Base-by-base conservation (phyloP, 1,140 invertebrate species). In the Drosophila lacteicornis region DNA sequence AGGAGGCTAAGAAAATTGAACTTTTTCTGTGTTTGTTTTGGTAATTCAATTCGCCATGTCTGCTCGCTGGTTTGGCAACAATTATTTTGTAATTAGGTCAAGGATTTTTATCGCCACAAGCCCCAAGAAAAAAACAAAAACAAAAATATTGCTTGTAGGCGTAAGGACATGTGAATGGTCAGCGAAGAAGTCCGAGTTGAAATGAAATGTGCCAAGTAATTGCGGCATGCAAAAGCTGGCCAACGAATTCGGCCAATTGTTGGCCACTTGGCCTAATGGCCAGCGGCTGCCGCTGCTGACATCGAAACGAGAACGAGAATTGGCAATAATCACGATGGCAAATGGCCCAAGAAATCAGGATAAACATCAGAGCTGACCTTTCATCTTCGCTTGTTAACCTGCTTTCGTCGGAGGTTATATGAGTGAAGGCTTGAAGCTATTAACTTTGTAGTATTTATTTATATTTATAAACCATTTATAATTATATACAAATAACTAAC, bases 61-160 rank as follows among this genome's bases (percentile, higher is more conserved):
- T 88, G 55, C 60, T 15, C 9, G 49, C 38, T 57, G 57, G 45
- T 81, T 81, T 82, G 79, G 59, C 75, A 90, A 91, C 85, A 90
- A 91, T 90, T 90, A 90, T 90, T 80, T 90, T 63, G 85, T 90
- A 90, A 90, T 90, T 85, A 77, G 85, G 85, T 90, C 85, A 90
- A 90, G 86, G 85, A 90, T 90, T 90, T 87, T 79, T 82, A 79
- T 82, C 74, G 81, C 45, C 33, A 60, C 66, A 46, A 49, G 70
- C 51, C 46, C 36, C 46, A 17, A 60, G 79, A 53, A 40, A 43
- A 30, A 19, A 49, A 45, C 7, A 9, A 33, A 8, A 33, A 55
- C 19, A 25, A 25, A 25, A 56, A 66, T 40, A 33, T 63, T 62
- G 53, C 27, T 56, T 56, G 43, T 55, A 42, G 59, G 68, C 58